Evolutionary conservation across 1,140 invertebrate species (phyloP).

Genomic region (Drosophila prosaltans): DNA sequence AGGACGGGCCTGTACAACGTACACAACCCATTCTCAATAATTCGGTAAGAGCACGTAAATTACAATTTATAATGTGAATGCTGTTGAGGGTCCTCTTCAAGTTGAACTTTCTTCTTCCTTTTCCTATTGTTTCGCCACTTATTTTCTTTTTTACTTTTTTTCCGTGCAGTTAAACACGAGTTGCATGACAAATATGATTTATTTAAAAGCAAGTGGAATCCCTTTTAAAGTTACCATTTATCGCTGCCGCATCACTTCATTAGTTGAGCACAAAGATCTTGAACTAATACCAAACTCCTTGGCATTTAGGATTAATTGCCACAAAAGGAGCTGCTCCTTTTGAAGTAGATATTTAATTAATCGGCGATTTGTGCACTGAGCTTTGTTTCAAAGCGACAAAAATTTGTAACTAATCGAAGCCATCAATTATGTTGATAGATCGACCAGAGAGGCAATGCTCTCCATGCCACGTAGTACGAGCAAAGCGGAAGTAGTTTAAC

Average conservation of each 20-base stretch:
- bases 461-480: conserved; percentile 57
- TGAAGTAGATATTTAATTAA: conserved; percentile 76
- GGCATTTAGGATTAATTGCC: conserved; percentile 64
- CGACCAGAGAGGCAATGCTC: conserved; percentile 37
- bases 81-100: conserved; percentile 19
- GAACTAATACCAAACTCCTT: conserved; percentile 34
- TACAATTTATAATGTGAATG: conserved; percentile 62
- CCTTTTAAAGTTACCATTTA: conserved; percentile 42
- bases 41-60: conserved; percentile 37
- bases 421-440: conserved; percentile 83
- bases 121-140: neutral
- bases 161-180: conserved; percentile 80
- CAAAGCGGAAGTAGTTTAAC: conserved; percentile 34
- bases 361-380: conserved; percentile 78
- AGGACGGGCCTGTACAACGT: neutral
- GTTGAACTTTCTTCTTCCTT: conserved; percentile 20
- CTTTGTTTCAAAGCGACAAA: conserved; percentile 58
- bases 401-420: conserved; percentile 81
- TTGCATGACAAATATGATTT: conserved; percentile 71
- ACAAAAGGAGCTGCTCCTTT: conserved; percentile 7
- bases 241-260: conserved; percentile 58
- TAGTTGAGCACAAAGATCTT: conserved; percentile 63
- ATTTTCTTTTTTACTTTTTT: conserved; percentile 60
- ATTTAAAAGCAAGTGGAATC: conserved; percentile 33
- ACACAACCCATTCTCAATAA: conserved; percentile 33